Base-by-base conservation (phyloP, 2,888 invertebrate species). In the Amphipoea oculea region DNA sequence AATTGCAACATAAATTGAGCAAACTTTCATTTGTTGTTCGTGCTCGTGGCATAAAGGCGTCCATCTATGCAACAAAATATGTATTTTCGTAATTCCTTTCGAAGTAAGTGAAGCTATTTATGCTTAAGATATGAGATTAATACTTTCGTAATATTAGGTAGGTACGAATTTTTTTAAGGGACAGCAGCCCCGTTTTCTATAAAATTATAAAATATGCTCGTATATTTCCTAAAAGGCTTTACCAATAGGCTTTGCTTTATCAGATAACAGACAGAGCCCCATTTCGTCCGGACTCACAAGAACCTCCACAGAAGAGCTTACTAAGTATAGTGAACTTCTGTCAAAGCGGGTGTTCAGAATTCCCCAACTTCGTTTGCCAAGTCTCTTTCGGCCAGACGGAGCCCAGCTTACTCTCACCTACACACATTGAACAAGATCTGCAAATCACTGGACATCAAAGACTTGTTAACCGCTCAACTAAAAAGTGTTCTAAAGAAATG, bases 61-160 rank as follows among this genome's bases (percentile, higher is more conserved):
- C 36, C 62, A 76, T 11, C 29, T 76, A 40, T 73, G 51, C 63
- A 73, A 23, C 20, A 11, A 42, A 73, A 23, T 23, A 73, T 29
- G 23, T 62, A 29, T 29, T 17, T 14, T 62, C 6, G 14, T 29
- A 62, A 63, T 63, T 20, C 23, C 45, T 40, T 51, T 20, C 23
- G n/a, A 54, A 42, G 29, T 67, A 42, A 51, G 40, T 40, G 7
- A 4, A 5, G 20, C 36, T 17, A 45, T 40, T 40, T 5, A 40
- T 51, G 4, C n/a, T 23, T 7, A 57, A 68, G 20, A 68, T 68
- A 48, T 48, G 60, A 60, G 14, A 6, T 62, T 62, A 14, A 14
- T n/a, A 60, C n/a, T n/a, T 20, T 72, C 29, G 62, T 62, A 45
- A 63, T 12, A 45, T n/a, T 42, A 17, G 0, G 17, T 17, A 51